Percentiles rank a stretch among this genome's conserved stretches.
phyloP scores from a whole-genome alignment of 2,888 invertebrate genomes.

The Cryptus viduatorius region DNA sequence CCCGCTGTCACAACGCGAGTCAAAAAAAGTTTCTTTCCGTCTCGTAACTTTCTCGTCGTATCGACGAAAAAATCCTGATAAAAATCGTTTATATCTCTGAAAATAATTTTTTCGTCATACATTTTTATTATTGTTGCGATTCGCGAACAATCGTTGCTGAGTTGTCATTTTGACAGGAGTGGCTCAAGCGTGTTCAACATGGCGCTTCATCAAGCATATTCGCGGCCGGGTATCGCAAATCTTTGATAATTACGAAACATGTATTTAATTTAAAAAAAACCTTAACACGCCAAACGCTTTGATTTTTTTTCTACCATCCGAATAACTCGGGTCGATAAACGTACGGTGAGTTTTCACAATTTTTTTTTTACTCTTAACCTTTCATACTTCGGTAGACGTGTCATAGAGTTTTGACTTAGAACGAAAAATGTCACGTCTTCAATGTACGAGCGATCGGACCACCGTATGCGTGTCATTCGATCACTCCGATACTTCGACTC shows the following conservation, averaged over 20 bases:
- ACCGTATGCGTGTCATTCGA: not conserved
- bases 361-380: constrained; percentile 56
- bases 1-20: constrained; percentile 18
- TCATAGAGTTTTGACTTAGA: constrained; percentile 69
- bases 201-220: constrained; percentile 74
- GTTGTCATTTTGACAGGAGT: constrained; percentile 69
- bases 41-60: not conserved
- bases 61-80: not conserved
- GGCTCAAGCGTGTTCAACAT: constrained; percentile 75
- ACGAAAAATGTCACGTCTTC: not conserved
- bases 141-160: not conserved
- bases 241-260: constrained; percentile 57
- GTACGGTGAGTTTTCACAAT: constrained; percentile 54
- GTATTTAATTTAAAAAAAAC: constrained; percentile 64
- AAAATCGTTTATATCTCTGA: not conserved
- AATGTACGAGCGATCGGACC: not conserved
- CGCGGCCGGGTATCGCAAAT: constrained; percentile 70
- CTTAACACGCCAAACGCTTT: constrained; percentile 28
- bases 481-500: constrained; percentile 15
- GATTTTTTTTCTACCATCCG: constrained; percentile 26
- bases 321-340: not conserved
- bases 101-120: not conserved
- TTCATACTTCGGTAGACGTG: constrained; percentile 74
- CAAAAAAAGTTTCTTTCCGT: constrained; percentile 4
- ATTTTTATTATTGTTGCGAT: not conserved